These are phyloP conservation scores for Sitta carolinensis DNA, from an alignment of 2,797 vertebrate genomes.

Conservation along the genomic window DNA sequence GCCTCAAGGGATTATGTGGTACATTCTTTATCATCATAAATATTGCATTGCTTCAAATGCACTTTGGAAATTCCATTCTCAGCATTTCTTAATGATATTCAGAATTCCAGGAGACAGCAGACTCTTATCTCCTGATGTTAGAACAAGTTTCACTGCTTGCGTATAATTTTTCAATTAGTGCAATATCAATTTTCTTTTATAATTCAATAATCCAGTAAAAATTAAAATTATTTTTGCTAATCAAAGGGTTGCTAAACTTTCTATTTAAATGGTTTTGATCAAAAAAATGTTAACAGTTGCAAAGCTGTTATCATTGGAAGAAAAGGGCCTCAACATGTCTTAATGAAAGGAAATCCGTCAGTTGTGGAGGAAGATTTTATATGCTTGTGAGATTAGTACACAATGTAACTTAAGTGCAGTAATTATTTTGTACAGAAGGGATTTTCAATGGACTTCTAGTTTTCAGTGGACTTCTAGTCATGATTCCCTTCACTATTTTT, in stretches of 20 bases:
- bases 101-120: conserved; percentile 8
- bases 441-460: not conserved
- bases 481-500: not conserved
- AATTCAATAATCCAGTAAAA: not conserved
- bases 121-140: not conserved
- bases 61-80: conserved; percentile 45
- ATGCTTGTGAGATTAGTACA: not conserved
- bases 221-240: not conserved
- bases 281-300: not conserved
- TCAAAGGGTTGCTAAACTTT: not conserved
- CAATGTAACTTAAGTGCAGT: not conserved
- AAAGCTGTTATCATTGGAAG: not conserved
- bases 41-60: conserved; percentile 56
- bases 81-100: conserved; percentile 50
- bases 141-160: not conserved
- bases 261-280: not conserved
- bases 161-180: conserved; percentile 1
- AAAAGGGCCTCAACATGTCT: not conserved
- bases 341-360: not conserved
- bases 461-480: not conserved
- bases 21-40: conserved; percentile 57
- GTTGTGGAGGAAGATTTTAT: not conserved
- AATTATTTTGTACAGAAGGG: not conserved
- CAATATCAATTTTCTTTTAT: not conserved
- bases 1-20: conserved; percentile 12